Base-by-base conservation (phyloP, 2,797 vertebrate genomes). In the Hipposideros larvatus region DNA sequence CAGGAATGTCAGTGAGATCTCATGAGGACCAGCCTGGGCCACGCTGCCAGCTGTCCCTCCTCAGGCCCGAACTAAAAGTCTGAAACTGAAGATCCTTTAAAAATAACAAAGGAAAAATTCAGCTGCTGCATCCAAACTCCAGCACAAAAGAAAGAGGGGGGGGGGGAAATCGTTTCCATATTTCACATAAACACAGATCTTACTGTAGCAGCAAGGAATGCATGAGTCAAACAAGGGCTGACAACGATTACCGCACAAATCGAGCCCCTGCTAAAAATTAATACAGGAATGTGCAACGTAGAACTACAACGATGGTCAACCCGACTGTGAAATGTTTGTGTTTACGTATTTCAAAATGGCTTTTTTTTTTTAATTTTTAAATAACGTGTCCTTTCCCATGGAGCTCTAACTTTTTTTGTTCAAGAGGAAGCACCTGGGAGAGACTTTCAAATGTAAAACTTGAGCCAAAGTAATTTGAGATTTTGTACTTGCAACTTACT, bases 101-200 rank as follows among this genome's bases (percentile, higher is more conserved):
- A 91, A 92, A 92, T 46, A 94, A 87, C 83, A 85, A 90, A 96
- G 91, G 53, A 43, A 66, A 90, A 37, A 59, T 19, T 84, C 95
- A 53, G 94, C 74, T 24, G 88, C 86, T 82, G 66, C 15, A n/a
- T 16, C 75, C 57, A 2, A 73, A 88, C 65, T 53, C 66, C 41
- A 28, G 53, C 79, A 68, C 55, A 16, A 65, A 88, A 78, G 77
- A 75, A 66, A 43, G 22, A 3, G 31, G 19, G 22, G 37, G 22
- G 37, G 22, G n/a, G 22, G 46, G 57, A 51, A 65, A 86, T 74
- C 5, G 41, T 68, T 96, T 89, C 97, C 97, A 95, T 94, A 97
- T 75, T 96, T 96, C 95, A 94, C 73, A 87, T 87, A 91, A 96
- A 96, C 96, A 95, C 70, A 90, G 85, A 65, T 63, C 96, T 96